phyloP scores from a whole-genome alignment of 2,797 vertebrate genomes.

The Argyrosomus regius region DNA sequence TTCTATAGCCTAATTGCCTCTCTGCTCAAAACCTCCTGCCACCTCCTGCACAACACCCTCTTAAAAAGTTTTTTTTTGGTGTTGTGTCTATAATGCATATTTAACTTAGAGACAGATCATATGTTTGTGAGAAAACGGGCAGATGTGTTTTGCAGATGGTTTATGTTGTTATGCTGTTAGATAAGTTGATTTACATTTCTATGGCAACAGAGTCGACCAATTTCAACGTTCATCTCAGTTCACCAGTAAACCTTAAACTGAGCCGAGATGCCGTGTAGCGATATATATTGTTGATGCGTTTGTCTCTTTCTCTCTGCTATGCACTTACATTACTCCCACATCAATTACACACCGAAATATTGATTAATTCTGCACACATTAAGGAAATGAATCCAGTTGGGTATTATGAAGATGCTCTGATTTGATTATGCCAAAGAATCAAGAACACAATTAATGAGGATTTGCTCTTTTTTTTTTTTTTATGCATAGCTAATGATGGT shows the following conservation, averaged over 20 bases:
- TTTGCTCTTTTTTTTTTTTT: slow-evolving; percentile 32
- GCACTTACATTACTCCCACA: slow-evolving; percentile 37
- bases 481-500: slow-evolving; percentile 33
- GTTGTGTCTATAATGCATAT: background rate
- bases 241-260: slow-evolving; percentile 28
- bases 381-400: slow-evolving; percentile 38
- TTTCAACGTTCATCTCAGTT: slow-evolving; percentile 24
- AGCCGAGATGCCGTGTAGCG: background rate
- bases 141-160: slow-evolving; percentile 16
- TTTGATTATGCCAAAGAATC: slow-evolving; percentile 48
- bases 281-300: slow-evolving; percentile 1
- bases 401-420: slow-evolving; percentile 43
- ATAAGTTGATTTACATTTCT: slow-evolving; percentile 46
- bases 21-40: slow-evolving; percentile 7
- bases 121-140: background rate
- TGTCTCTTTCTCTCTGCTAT: slow-evolving; percentile 2
- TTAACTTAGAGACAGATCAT: background rate
- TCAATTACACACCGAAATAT: slow-evolving; percentile 46
- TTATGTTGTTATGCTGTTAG: slow-evolving; percentile 7
- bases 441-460: slow-evolving; percentile 45
- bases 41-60: background rate
- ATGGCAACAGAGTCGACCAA: slow-evolving; percentile 38
- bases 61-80: background rate
- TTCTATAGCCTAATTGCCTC: slow-evolving; percentile 1
- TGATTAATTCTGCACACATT: slow-evolving; percentile 55